These are phyloP conservation scores for Synanceia verrucosa DNA, from an alignment of 2,797 vertebrate genomes.

Conservation along the genomic window DNA sequence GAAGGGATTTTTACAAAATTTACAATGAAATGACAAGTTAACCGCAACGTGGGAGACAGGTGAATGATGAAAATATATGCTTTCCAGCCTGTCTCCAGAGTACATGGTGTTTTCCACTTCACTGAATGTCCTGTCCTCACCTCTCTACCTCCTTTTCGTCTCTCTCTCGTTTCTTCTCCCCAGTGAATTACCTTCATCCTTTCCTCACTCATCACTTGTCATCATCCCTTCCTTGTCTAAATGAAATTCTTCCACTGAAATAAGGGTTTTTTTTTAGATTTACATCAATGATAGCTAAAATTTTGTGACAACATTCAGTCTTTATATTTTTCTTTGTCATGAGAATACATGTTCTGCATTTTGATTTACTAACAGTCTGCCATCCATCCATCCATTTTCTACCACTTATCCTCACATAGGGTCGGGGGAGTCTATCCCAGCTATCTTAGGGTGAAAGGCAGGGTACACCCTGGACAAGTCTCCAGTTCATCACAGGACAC, in stretches of 20 bases:
- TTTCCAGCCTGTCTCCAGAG: slow-evolving; percentile 25
- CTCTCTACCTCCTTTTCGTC: slow-evolving; percentile 37
- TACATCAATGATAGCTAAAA: not conserved
- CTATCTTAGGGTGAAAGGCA: no score
- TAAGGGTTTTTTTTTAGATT: slow-evolving; percentile 10
- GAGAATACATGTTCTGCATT: not conserved
- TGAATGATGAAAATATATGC: slow-evolving; percentile 43
- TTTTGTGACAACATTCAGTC: not conserved
- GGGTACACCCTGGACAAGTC: no score
- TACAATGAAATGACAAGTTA: slow-evolving; percentile 50
- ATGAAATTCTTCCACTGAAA: slow-evolving; percentile 13
- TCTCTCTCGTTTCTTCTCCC: slow-evolving; percentile 35
- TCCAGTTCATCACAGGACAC: no score
- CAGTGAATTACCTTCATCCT: slow-evolving; percentile 54
- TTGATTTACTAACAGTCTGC: no score
- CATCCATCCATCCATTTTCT: no score
- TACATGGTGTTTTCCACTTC: slow-evolving; percentile 59
- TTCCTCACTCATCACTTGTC: slow-evolving; percentile 46
- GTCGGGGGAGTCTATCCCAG: no score
- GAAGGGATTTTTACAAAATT: slow-evolving; percentile 48
- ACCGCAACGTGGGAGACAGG: slow-evolving; percentile 42
- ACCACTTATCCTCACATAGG: no score
- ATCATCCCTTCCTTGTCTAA: slow-evolving; percentile 13
- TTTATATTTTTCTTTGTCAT: not conserved
- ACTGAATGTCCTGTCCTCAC: slow-evolving; percentile 56